phyloP scores from a whole-genome alignment of 2,888 invertebrate genomes.

The Pocota personata region DNA sequence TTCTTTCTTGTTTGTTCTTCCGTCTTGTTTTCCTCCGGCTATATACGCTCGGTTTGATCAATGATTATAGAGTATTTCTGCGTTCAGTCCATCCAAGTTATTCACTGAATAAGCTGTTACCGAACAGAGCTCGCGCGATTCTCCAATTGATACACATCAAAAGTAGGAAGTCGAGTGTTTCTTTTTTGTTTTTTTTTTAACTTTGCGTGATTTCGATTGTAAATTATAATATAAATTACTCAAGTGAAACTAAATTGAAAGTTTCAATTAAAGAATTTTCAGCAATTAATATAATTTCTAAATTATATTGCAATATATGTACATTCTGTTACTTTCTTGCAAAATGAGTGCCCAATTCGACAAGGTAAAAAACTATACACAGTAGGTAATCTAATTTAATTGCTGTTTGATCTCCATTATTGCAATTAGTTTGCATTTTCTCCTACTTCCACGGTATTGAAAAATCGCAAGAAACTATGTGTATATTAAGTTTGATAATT shows the following conservation, averaged over 20 bases:
- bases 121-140: background rate
- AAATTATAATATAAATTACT: background rate
- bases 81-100: conserved; percentile 47
- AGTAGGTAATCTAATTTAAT: background rate
- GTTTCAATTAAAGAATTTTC: background rate
- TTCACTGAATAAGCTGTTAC: conserved; percentile 27
- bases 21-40: background rate
- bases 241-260: background rate
- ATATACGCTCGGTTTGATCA: conserved; percentile 18
- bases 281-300: background rate
- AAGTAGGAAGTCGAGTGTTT: background rate
- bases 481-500: too few species aligned
- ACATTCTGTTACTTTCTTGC: background rate
- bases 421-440: background rate
- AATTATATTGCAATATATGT: background rate
- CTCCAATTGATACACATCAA: background rate
- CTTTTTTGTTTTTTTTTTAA: background rate
- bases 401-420: background rate
- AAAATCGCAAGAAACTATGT: too few species aligned
- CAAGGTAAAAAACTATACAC: background rate
- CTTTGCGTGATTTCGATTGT: background rate
- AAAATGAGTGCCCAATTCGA: conserved; percentile 11
- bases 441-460: background rate
- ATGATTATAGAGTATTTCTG: conserved; percentile 36
- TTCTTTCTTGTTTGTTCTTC: conserved; percentile 13